A percentile compares a stretch with the other conserved stretches of the same genome.
phyloP scores from a whole-genome alignment of 2,797 vertebrate genomes.

The Lepidocolaptes lacrymiger region DNA sequence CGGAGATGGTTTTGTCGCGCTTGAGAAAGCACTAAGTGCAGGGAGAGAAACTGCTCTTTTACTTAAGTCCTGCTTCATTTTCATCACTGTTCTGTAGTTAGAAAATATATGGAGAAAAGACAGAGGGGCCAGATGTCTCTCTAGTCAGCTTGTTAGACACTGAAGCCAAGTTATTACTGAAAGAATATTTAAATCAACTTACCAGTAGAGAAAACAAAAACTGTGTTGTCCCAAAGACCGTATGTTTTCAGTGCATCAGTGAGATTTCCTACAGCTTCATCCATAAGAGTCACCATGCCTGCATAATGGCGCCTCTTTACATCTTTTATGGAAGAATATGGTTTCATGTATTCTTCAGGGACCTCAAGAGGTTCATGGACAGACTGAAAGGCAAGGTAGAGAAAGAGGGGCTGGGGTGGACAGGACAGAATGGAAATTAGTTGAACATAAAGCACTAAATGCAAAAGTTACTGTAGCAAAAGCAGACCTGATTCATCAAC shows the following conservation, averaged over 20 bases:
- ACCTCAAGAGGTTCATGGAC: constrained; percentile 91
- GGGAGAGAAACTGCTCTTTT: not conserved
- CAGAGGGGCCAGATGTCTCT: not conserved
- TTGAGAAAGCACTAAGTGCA: not conserved
- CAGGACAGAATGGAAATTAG: not conserved
- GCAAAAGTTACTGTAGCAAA: not conserved
- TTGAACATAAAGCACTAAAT: not conserved
- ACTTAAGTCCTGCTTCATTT: not conserved
- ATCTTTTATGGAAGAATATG: constrained; percentile 87
- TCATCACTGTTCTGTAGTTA: not conserved
- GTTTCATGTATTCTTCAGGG: constrained; percentile 83
- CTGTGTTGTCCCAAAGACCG: constrained; percentile 90
- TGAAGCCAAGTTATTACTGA: not conserved
- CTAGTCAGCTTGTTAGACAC: not conserved
- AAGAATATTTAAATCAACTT: constrained; percentile 48
- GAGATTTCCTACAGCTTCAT: constrained; percentile 94
- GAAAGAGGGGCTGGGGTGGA: constrained; percentile 89
- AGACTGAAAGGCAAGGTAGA: constrained; percentile 91
- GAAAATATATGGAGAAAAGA: constrained; percentile 8
- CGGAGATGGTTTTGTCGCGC: not conserved
- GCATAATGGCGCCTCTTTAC: constrained; percentile 83
- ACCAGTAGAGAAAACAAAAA: constrained; percentile 96
- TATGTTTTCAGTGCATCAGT: constrained; percentile 80
- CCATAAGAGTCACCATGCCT: constrained; percentile 93
- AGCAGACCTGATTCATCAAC: not conserved